phyloP scores from a whole-genome alignment of 2,888 invertebrate genomes.

The Cheilosia grossa region DNA sequence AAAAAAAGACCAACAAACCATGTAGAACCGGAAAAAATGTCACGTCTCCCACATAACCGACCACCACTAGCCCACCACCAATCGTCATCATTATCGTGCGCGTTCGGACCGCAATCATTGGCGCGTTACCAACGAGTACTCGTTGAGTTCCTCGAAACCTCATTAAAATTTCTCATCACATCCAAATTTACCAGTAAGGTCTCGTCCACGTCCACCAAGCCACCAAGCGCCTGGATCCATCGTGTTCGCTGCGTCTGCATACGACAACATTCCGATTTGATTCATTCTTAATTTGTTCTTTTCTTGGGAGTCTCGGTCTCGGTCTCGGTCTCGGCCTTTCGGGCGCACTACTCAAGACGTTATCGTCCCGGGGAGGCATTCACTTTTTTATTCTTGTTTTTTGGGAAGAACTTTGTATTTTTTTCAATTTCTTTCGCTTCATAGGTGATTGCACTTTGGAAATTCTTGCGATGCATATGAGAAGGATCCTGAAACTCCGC shows the following conservation, averaged over 20 bases:
- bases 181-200: conserved; percentile 50
- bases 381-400: conserved; percentile 10
- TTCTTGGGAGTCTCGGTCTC: conserved; percentile 43
- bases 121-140: conserved; percentile 1
- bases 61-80: conserved; percentile 26
- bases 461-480: conserved; percentile 35
- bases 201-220: conserved; percentile 16
- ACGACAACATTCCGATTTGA: conserved; percentile 63
- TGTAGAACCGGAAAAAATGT: conserved; percentile 24
- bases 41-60: conserved; percentile 47
- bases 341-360: conserved; percentile 22
- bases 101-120: conserved; percentile 26
- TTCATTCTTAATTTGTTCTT: conserved; percentile 70
- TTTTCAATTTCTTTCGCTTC: conserved; percentile 32
- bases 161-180: conserved; percentile 73
- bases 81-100: conserved; percentile 43
- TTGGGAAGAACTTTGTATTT: conserved; percentile 43
- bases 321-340: too few species aligned
- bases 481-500: conserved; percentile 10
- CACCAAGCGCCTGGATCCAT: conserved; percentile 40
- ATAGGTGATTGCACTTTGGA: conserved; percentile 67
- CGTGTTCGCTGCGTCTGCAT: conserved; percentile 18
- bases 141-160: conserved; percentile 62
- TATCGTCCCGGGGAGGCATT: conserved; percentile 32
- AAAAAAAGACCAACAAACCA: background rate